Conservation (phyloP, 2,888 invertebrate genomes). For the Thalpophila matura region DNA sequence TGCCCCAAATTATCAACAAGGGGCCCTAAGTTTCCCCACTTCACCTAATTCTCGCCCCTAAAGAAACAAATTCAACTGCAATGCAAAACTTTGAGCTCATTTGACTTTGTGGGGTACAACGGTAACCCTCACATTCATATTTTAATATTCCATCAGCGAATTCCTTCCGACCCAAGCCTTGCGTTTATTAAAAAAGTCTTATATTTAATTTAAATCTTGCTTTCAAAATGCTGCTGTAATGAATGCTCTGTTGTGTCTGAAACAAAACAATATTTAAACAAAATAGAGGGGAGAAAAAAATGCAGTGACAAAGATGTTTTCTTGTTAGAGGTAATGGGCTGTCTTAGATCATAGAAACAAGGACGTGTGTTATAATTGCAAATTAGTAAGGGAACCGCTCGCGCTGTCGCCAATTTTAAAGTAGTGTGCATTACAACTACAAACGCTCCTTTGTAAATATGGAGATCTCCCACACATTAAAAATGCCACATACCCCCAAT, state of each 20-base stretch:
- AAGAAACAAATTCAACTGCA: slow-evolving; percentile 39
- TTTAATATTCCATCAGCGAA: slow-evolving; percentile 54
- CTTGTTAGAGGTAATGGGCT: slow-evolving; percentile 23
- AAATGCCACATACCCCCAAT: no score
- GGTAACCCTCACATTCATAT: slow-evolving; percentile 36
- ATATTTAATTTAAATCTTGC: slow-evolving; percentile 42
- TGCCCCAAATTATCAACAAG: slow-evolving; percentile 32
- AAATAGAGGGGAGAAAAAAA: slow-evolving; percentile 19
- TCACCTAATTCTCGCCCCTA: slow-evolving; percentile 32
- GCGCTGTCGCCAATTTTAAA: no score
- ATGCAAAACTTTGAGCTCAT: slow-evolving; percentile 29
- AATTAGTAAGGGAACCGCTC: no score
- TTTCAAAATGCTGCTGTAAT: slow-evolving; percentile 14
- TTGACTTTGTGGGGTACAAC: background rate
- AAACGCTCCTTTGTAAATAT: no score
- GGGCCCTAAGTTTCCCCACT: slow-evolving; percentile 3
- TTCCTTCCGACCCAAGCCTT: slow-evolving; percentile 36
- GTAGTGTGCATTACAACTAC: no score
- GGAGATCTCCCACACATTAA: no score
- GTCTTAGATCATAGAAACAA: no score
- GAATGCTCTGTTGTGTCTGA: background rate
- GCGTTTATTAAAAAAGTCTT: slow-evolving; percentile 52
- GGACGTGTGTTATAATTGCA: no score
- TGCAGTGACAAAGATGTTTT: slow-evolving; percentile 17
- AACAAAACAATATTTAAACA: slow-evolving; percentile 24